Evolutionary conservation across 2,888 invertebrate genomes (phyloP), one percentile per base, ranked within the genome.

Genomic region (Lingula anatina): DNA sequence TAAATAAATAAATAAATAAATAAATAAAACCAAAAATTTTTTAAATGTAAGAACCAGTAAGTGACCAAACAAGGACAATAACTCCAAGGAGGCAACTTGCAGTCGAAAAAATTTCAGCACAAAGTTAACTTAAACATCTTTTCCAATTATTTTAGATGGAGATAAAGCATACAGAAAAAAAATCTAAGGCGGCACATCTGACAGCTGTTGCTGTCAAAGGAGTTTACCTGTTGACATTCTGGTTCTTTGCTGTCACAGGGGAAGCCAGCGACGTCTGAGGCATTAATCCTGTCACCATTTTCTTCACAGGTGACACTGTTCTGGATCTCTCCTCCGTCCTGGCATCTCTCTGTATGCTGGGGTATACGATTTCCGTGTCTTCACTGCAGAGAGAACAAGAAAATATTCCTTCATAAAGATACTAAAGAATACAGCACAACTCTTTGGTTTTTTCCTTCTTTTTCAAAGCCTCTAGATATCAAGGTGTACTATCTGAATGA

Each of bases 1-100:
- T 60, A 47, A 3, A 54, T 44, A 55, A 15, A 45, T 2, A 31
- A 27, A 46, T 12, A 27, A 41, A 3, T 36, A 20, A 36, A n/a
- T 5, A 0, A 38, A 26, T 12, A 27, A 21, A 3, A 26, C 15
- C 15, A n/a, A 43, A n/a, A 43, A 7, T 18, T 23, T 12, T 25
- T 42, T 25, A 42, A 12, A 42, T 42, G 21, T 25, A 18, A n/a
- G 20, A 7, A 39, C 39, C 7, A n/a, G 20, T 20, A 7, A n/a
- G 20, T 7, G 20, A 7, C 39, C 7, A 20, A 7, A n/a, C 39
- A 36, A 36, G 20, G 18, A 36, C n/a, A 36, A 36, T 4, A 36
- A 36, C n/a, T 36, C 15, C 39, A 23, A 24, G 23, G 23, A 24
- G 21, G 23, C 25, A 25, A 5, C 21, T 12, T 1, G n/a, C 44